A percentile compares a stretch with the other conserved stretches of the same genome.
Conservation (phyloP, 2,797 vertebrate species). For the Aplochiton taeniatus region DNA sequence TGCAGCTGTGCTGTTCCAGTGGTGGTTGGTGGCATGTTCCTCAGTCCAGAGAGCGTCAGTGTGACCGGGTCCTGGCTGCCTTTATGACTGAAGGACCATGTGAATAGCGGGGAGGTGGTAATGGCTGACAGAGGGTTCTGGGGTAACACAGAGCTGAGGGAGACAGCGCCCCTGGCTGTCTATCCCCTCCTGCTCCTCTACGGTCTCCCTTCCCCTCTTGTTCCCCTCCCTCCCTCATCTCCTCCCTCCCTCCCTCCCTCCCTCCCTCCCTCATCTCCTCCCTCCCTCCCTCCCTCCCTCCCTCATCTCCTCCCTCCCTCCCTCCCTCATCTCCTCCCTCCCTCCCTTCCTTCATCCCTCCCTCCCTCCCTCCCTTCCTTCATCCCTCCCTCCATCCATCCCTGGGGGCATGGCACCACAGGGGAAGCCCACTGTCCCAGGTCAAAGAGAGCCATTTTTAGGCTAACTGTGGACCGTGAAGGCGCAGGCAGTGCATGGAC, state of each 20-base stretch:
- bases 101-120: slow-evolving; percentile 37
- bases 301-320: slow-evolving; percentile 39
- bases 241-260: slow-evolving; percentile 50
- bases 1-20: slow-evolving; percentile 16
- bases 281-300: slow-evolving; percentile 53
- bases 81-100: slow-evolving; percentile 20
- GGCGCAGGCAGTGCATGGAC: slow-evolving; percentile 35
- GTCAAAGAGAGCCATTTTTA: slow-evolving; percentile 76
- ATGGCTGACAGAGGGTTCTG: slow-evolving; percentile 58
- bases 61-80: slow-evolving; percentile 21
- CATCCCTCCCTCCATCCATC: slow-evolving; percentile 31
- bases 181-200: slow-evolving; percentile 46
- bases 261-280: slow-evolving; percentile 47
- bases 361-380: slow-evolving; percentile 5
- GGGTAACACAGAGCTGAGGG: slow-evolving; percentile 52
- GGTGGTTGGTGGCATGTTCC: background rate
- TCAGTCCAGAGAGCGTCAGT: slow-evolving; percentile 37
- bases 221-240: slow-evolving; percentile 23
- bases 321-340: slow-evolving; percentile 23
- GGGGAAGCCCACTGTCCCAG: slow-evolving; percentile 61
- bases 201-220: slow-evolving; percentile 3
- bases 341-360: slow-evolving; percentile 22
- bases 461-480: slow-evolving; percentile 52
- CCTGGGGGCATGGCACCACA: slow-evolving; percentile 46
- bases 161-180: slow-evolving; percentile 70